These are phyloP conservation scores for Pitangus sulphuratus DNA, from an alignment of 2,797 vertebrate genomes.

Conservation along the genomic window DNA sequence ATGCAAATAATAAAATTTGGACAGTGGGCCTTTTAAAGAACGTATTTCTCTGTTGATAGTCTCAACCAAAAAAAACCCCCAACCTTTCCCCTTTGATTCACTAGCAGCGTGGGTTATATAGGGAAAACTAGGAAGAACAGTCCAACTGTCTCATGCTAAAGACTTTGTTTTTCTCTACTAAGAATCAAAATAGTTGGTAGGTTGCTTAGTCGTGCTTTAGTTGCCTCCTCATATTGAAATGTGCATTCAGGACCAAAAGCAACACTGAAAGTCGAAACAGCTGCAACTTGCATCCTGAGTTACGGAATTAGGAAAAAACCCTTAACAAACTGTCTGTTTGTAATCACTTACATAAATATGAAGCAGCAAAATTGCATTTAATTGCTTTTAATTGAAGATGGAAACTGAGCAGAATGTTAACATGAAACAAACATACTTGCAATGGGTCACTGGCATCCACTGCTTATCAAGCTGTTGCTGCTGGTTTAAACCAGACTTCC, in stretches of 20 bases:
- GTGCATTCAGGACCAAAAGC: background rate
- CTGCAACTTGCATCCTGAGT: background rate
- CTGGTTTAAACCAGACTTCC: background rate
- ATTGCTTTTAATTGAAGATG: background rate
- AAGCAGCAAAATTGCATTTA: background rate
- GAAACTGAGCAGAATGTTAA: background rate
- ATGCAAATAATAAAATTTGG: background rate
- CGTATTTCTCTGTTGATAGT: rapidly evolving
- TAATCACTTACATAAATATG: background rate
- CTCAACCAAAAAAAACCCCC: background rate
- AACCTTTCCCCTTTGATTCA: background rate
- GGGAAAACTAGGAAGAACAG: background rate
- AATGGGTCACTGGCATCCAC: background rate
- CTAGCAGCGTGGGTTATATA: background rate
- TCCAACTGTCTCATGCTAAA: background rate
- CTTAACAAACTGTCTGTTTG: background rate
- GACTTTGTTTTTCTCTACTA: background rate
- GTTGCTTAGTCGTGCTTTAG: background rate
- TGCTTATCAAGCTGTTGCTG: background rate
- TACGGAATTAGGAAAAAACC: background rate
- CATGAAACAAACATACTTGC: background rate
- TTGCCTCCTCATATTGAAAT: background rate
- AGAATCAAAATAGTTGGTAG: background rate
- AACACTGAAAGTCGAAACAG: background rate
- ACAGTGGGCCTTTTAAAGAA: background rate